phyloP scores from a whole-genome alignment of 2,113 vertebrate genomes.

The Salvelinus alpinus region DNA sequence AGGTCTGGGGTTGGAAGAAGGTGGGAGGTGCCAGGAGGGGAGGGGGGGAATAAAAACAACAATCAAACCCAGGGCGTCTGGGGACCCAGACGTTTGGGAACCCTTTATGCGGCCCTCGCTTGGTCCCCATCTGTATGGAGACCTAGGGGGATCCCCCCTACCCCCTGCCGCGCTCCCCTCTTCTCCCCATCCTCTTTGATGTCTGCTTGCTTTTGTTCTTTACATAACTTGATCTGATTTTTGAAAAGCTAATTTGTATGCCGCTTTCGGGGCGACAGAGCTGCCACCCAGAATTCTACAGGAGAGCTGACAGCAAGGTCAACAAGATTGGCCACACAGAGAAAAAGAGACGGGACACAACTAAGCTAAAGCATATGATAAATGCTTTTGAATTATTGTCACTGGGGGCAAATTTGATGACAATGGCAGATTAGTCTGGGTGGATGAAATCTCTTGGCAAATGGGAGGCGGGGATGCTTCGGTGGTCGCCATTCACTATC shows the following conservation, averaged over 20 bases:
- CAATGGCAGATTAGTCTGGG: conserved; percentile 56
- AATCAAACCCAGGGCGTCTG: conserved; percentile 56
- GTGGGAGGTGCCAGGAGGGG: conserved; percentile 6
- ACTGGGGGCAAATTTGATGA: conserved; percentile 63
- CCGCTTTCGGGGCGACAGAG: conserved; percentile 63
- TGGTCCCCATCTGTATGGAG: not conserved
- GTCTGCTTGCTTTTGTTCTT: conserved; percentile 85
- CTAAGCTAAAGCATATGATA: conserved; percentile 59
- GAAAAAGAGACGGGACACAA: conserved; percentile 33
- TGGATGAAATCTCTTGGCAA: conserved; percentile 55
- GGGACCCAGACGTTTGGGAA: conserved; percentile 62
- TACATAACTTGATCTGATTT: conserved; percentile 84
- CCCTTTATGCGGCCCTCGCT: conserved; percentile 24
- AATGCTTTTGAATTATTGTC: conserved; percentile 68
- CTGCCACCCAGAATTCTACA: conserved; percentile 84
- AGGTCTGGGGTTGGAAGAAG: conserved; percentile 33
- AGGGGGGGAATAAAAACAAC: conserved; percentile 52
- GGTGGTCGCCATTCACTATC: conserved; percentile 57
- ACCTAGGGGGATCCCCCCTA: too few relatives aligned
- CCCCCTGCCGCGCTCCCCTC: conserved; percentile 18
- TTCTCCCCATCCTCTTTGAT: conserved; percentile 75
- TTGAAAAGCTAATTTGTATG: conserved; percentile 83
- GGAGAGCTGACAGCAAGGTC: conserved; percentile 65
- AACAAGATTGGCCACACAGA: conserved; percentile 46
- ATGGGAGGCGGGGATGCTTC: conserved; percentile 44